Conservation (phyloP, 2,888 invertebrate genomes). For the Epistrophe grossulariae region DNA sequence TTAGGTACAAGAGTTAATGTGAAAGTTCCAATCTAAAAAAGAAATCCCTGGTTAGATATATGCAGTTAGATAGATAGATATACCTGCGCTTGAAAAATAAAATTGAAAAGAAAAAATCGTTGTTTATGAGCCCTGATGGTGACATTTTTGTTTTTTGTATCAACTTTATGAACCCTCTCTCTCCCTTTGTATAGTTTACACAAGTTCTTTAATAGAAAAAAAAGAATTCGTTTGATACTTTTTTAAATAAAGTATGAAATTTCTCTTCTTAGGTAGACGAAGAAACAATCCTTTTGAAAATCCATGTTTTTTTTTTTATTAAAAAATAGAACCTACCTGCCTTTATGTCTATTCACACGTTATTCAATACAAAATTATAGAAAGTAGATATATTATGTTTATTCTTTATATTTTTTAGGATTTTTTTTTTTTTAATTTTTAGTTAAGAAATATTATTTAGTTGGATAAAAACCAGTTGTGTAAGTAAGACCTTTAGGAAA, state of each 20-base stretch:
- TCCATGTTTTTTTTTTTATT: slow-evolving; percentile 15
- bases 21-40: slow-evolving; percentile 36
- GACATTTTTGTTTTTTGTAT: slow-evolving; percentile 15
- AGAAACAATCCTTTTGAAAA: slow-evolving; percentile 56
- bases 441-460: slow-evolving; percentile 9
- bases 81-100: slow-evolving; percentile 66
- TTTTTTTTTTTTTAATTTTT: slow-evolving; percentile 17
- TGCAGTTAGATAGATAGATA: not conserved
- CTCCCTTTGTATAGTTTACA: slow-evolving; percentile 20
- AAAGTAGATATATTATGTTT: not conserved
- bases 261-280: slow-evolving; percentile 23
- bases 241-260: slow-evolving; percentile 20
- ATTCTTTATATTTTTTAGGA: slow-evolving; percentile 28
- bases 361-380: slow-evolving; percentile 18
- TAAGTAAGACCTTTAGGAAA: slow-evolving; percentile 1
- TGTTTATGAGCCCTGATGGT: slow-evolving; percentile 57
- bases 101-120: slow-evolving; percentile 33
- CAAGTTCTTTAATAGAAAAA: slow-evolving; percentile 26
- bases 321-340: slow-evolving; percentile 37
- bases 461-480: slow-evolving; percentile 18
- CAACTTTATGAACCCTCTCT: slow-evolving; percentile 41
- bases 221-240: slow-evolving; percentile 20
- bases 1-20: slow-evolving; percentile 38
- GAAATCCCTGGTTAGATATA: slow-evolving; percentile 11
- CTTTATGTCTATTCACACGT: slow-evolving; percentile 29